Base-by-base conservation (phyloP, 1,140 invertebrate genomes). In the Procambarus clarkii region DNA sequence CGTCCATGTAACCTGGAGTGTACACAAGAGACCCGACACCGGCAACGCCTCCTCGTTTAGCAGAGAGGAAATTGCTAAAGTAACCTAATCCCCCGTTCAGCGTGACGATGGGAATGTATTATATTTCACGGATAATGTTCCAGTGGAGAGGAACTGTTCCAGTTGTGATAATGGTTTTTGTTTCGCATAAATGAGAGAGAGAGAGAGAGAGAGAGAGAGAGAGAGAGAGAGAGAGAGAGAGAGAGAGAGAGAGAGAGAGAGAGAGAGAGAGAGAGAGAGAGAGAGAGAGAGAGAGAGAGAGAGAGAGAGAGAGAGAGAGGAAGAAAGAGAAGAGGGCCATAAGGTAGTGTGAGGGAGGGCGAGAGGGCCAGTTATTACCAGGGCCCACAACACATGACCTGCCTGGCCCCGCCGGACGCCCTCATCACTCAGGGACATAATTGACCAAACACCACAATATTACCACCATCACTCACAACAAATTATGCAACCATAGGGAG, bases 131-230 rank as follows among this genome's bases (percentile, higher is more conserved):
- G n/a, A n/a, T n/a, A n/a, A n/a, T n/a, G n/a, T n/a, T n/a, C n/a
- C n/a, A n/a, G n/a, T n/a, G n/a, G n/a, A n/a, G n/a, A n/a, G n/a
- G n/a, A n/a, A n/a, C n/a, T n/a, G n/a, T n/a, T n/a, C n/a, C n/a
- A n/a, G n/a, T n/a, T n/a, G n/a, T n/a, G n/a, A n/a, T n/a, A n/a
- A n/a, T n/a, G n/a, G n/a, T n/a, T n/a, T n/a, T 58, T 58, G 54
- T 4, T 58, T 58, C 5, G 13, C 4, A 13, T 7, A 13, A 58
- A 13, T 7, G 54, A 76, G 76, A 44, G 76, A 78, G 34, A 44
- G 76, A 44, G 76, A 78, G 76, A 78, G 76, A 78, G 76, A 44
- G 76, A 44, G 34, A 78, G 76, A 44, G 76, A 78, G 54, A 58
- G 54, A 21, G 18, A 48, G 21, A n/a, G 13, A 78, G 24, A 78